These are phyloP conservation scores for Petrophora chlorosata DNA, from an alignment of 2,888 invertebrate genomes.

Conservation along the genomic window DNA sequence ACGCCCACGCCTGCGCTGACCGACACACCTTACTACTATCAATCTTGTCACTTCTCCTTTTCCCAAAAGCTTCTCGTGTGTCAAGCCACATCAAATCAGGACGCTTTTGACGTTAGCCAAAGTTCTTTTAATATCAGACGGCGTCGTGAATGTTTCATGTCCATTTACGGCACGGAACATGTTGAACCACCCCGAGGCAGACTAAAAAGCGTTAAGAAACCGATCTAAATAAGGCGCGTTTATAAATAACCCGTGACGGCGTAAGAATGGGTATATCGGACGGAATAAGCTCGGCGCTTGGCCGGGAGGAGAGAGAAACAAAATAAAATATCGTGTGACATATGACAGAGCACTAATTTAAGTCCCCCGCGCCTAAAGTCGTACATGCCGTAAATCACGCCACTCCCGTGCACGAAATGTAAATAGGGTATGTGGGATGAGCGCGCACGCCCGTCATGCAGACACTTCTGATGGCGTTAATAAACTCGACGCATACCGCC, in stretches of 20 bases:
- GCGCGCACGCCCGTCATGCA: constrained; percentile 57
- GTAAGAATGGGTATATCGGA: constrained; percentile 67
- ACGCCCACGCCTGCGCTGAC: constrained; percentile 51
- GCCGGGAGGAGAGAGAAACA: constrained; percentile 55
- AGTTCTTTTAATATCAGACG: constrained; percentile 30
- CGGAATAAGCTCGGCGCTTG: constrained; percentile 56
- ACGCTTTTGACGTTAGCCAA: constrained; percentile 34
- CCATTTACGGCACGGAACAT: constrained; percentile 37
- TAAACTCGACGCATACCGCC: constrained; percentile 57
- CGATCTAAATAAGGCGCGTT: constrained; percentile 68
- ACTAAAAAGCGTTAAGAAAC: constrained; percentile 45
- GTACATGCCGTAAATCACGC: constrained; percentile 74
- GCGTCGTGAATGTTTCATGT: constrained; percentile 36
- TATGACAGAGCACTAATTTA: constrained; percentile 77
- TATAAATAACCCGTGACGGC: constrained; percentile 74
- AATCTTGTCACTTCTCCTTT: constrained; percentile 70
- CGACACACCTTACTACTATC: constrained; percentile 54
- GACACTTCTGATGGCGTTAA: constrained; percentile 63
- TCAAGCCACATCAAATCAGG: constrained; percentile 50
- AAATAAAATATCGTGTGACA: constrained; percentile 77
- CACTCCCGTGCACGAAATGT: constrained; percentile 71
- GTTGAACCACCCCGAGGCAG: constrained; percentile 38
- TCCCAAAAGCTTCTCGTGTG: constrained; percentile 54
- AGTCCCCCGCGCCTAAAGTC: constrained; percentile 63
- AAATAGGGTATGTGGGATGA: constrained; percentile 68